Evolutionary conservation across 2,797 vertebrate species (phyloP), one percentile per base, ranked within the genome.

Genomic region (Agapornis canus): DNA sequence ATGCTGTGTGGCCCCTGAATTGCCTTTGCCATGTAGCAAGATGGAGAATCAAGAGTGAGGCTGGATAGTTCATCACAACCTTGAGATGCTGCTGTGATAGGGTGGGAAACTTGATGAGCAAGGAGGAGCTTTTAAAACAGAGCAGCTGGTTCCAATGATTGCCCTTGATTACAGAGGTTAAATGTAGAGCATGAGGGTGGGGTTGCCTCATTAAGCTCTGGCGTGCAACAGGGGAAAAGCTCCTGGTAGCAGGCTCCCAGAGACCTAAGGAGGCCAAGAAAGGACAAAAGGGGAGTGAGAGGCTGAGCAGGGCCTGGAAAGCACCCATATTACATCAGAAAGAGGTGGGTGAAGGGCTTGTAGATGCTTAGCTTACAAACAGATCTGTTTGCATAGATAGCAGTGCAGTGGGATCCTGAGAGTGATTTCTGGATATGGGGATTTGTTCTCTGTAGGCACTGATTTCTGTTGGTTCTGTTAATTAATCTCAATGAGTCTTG

Each of bases 301-400:
- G 6, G 5, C 18, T 37, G 49, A 35, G 27, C 13, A n/a, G 26
- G 32, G 10, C 10, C 8, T 27, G 43, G 14, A 17, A 29, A 75
- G 14, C 16, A 45, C 2, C 0, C 0, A 0, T 4, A 5, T 6
- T 3, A 2, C 4, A 6, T 20, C 4, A 3, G 37, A 29, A 83
- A 20, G 18, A 86, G 1, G 7, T 75, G 42, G 4, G 69, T 81
- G 45, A 64, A 71, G 22, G 4, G 1, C 7, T 71, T 64, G 12
- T 22, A 37, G 51, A 77, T 73, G 9, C 3, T 60, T 31, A 4
- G 13, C 5, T 26, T 70, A 13, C 5, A 25, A 29, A 10, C 3
- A 8, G 11, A 6, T 59, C 31, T 0, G 6, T 64, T 76, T 70
- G 17, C 0, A 2, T 5, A 11, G 43, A 7, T 11, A 59, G 40